A percentile compares a stretch with the other conserved stretches of the same genome.
These are phyloP conservation scores for Teleogryllus oceanicus DNA, from an alignment of 2,888 invertebrate genomes.

Conservation along the genomic window DNA sequence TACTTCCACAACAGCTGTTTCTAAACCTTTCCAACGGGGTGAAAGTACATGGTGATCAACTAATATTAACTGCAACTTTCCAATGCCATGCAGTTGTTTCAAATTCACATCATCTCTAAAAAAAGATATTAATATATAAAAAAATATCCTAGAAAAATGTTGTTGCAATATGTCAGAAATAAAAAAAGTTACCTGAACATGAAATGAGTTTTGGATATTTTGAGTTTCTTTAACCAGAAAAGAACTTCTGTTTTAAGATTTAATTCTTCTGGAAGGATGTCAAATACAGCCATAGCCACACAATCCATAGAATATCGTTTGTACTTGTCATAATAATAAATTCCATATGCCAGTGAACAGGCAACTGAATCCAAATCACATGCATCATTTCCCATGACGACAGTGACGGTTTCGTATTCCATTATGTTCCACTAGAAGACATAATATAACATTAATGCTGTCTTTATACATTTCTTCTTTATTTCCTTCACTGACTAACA, in stretches of 20 bases:
- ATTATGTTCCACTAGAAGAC: not conserved
- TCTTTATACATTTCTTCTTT: too few species aligned
- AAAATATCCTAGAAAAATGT: too few species aligned
- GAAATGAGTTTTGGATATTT: not conserved
- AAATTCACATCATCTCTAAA: not conserved
- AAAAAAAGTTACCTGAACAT: not conserved
- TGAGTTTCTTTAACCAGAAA: not conserved
- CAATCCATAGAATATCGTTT: not conserved
- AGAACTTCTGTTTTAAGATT: not conserved
- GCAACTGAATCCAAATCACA: not conserved
- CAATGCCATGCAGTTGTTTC: not conserved
- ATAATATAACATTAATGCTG: not conserved
- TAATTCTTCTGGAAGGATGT: not conserved
- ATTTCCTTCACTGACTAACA: too few species aligned
- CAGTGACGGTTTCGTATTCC: not conserved
- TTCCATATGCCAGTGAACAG: not conserved
- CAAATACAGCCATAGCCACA: not conserved
- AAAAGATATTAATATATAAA: not conserved
- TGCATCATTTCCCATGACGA: not conserved
- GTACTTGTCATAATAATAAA: not conserved
- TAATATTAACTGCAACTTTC: conserved; percentile 18
- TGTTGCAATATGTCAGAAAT: not conserved
- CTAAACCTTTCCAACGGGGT: not conserved
- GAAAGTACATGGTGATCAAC: not conserved
- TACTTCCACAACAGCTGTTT: not conserved